Evolutionary conservation across 2,888 invertebrate genomes (phyloP).

Genomic region (Xestia rhomboidea): DNA sequence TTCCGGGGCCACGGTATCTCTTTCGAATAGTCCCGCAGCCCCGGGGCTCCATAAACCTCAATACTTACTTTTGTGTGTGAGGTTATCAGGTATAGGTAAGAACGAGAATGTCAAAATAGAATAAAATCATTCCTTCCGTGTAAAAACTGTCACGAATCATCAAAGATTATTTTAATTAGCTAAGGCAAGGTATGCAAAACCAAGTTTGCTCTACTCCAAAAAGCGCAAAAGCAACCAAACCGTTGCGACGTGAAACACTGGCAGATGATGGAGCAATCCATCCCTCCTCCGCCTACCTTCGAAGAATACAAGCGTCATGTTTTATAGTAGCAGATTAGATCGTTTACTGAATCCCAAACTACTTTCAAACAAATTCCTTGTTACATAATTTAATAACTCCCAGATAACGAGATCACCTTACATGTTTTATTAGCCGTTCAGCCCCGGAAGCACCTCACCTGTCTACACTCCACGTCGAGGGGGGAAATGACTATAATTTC

Average conservation of each 20-base stretch:
- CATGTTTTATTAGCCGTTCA: constrained; percentile 32
- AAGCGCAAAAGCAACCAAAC: too few species aligned
- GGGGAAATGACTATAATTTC: constrained; percentile 70
- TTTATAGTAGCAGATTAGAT: neutral
- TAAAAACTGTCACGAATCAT: neutral
- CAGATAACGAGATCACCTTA: constrained; percentile 21
- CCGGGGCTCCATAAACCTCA: neutral
- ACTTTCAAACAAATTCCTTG: neutral
- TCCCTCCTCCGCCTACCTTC: neutral
- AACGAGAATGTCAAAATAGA: neutral
- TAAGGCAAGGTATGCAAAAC: neutral
- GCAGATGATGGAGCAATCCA: neutral
- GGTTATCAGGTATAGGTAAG: neutral
- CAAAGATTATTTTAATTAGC: neutral
- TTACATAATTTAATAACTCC: constrained; percentile 16
- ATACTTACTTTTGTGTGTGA: neutral
- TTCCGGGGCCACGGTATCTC: too few species aligned
- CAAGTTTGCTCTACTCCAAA: neutral
- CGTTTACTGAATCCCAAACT: neutral
- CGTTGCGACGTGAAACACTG: neutral
- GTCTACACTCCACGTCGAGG: constrained; percentile 31
- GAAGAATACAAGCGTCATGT: neutral
- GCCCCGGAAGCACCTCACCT: constrained; percentile 39
- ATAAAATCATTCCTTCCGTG: neutral
- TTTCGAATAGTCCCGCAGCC: too few species aligned